phyloP scores from a whole-genome alignment of 2,113 vertebrate genomes.

The Rhombomys opimus region DNA sequence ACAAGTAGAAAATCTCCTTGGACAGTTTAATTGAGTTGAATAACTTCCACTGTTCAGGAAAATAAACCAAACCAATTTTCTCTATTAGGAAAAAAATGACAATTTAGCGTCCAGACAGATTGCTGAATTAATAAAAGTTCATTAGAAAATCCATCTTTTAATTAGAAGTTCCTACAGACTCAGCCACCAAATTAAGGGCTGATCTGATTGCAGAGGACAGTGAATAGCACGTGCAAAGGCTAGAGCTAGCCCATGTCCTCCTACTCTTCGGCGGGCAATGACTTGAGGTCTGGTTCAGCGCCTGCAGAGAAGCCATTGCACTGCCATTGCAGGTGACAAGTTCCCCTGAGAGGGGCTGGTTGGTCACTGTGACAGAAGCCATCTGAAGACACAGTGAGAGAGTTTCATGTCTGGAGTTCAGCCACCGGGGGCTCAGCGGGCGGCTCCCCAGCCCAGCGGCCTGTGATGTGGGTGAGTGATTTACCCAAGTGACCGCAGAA shows the following conservation, averaged over 20 bases:
- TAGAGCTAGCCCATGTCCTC: fast-evolving
- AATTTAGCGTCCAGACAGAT: constrained; percentile 77
- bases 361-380: not conserved
- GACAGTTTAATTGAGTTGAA: constrained; percentile 80
- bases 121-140: constrained; percentile 81
- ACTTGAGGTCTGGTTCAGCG: not conserved
- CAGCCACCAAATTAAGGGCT: not conserved
- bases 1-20: constrained; percentile 75
- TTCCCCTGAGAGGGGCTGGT: not conserved
- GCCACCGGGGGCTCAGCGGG: not conserved
- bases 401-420: not conserved
- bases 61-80: constrained; percentile 78
- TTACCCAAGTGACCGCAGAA: not conserved
- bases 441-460: not conserved
- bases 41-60: constrained; percentile 71
- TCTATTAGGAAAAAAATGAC: constrained; percentile 79
- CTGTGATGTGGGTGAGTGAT: not conserved
- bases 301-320: not conserved
- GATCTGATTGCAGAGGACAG: not conserved
- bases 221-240: not conserved
- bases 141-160: constrained; percentile 77
- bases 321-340: not conserved
- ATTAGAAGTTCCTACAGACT: constrained; percentile 69
- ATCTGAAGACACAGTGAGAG: not conserved
- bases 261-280: not conserved